Evolutionary conservation across 2,888 invertebrate species (phyloP), one percentile per base, ranked within the genome.

Genomic region (Hetaerina titia): DNA sequence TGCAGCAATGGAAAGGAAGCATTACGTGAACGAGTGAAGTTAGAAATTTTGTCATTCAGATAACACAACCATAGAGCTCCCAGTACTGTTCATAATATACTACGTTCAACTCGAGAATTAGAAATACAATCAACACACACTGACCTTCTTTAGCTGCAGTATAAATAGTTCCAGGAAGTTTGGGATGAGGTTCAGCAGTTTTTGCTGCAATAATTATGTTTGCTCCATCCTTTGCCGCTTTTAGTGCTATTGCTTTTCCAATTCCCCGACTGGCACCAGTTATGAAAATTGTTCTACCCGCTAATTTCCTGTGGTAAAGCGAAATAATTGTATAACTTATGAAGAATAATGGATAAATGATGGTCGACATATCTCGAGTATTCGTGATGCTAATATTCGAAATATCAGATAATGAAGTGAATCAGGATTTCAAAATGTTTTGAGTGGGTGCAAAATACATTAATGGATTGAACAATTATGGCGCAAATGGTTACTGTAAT

Each of bases 191-290:
- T 95, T 98, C 98, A 0, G 98, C 98, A 57, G 99, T 99, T 97
- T 99, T 99, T 9, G 99, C 99, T 94, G 99, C 99, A 95, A 99
- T 97, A 22, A 99, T 98, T 96, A 99, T 97, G 97, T 99, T 99
- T 0, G 99, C 99, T 60, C 99, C 99, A 97, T 99, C 99, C 96
- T 97, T 98, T 0, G 99, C 99, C 4, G 98, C 98, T 97, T 99
- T 99, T 95, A 99, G 96, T 8, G 99, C 99, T 96, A 99, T 99
- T 25, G 98, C 98, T 97, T 99, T 98, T 0, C 99, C 99, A 96
- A 99, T 99, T 60, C 99, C 99, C 96, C 99, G 97, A 95, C 99
- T 99, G 25, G 99, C 99, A 89, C 99, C 99, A 60, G 99, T 99
- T 95, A 99, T 99, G 96, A 99, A 99, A 95, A 99, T 97, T 2